Conservation (phyloP, 1,140 invertebrate species). For the Pemphigus obesinymphae region DNA sequence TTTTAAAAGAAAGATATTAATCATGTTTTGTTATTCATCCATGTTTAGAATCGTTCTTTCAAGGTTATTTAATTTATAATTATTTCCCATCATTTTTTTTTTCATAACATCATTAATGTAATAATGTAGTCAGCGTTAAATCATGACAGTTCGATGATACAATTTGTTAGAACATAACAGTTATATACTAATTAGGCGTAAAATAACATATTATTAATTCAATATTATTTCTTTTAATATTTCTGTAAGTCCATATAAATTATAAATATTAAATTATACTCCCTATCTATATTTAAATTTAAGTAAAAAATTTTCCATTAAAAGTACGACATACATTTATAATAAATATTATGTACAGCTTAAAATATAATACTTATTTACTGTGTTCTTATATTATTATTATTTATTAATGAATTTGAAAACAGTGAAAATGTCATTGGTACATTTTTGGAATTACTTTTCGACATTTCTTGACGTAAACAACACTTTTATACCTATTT, state of each 20-base stretch:
- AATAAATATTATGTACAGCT: too few relatives aligned
- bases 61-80: neutral
- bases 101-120: neutral
- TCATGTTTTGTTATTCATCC: neutral
- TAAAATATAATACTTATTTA: too few relatives aligned
- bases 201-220: neutral
- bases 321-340: neutral
- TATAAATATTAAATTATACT: too few relatives aligned
- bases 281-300: too few relatives aligned
- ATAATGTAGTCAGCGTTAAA: neutral
- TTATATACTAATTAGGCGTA: neutral
- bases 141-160: neutral
- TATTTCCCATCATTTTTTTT: neutral
- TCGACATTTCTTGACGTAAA: too few relatives aligned
- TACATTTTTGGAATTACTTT: too few relatives aligned
- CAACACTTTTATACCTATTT: too few relatives aligned
- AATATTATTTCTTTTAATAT: neutral
- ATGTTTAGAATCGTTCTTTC: neutral
- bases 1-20: slow-evolving; percentile 1
- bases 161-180: neutral
- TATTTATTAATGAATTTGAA: too few relatives aligned
- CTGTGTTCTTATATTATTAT: too few relatives aligned
- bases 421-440: too few relatives aligned
- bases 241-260: neutral
- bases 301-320: neutral